Conservation (phyloP, 2,113 vertebrate genomes). For the Nannobrachium achirus region DNA sequence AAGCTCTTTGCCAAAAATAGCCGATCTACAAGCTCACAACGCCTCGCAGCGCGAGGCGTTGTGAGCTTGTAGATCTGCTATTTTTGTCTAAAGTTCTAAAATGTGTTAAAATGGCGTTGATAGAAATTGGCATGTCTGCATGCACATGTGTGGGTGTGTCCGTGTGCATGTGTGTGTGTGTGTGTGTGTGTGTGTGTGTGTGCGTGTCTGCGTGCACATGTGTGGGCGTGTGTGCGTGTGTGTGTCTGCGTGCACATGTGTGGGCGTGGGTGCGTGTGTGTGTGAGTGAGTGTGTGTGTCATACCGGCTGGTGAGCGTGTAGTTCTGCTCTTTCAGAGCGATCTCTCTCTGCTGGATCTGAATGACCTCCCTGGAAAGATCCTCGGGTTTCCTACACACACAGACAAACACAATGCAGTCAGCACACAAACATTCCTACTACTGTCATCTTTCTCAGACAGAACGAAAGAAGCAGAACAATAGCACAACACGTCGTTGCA, state of each 20-base stretch:
- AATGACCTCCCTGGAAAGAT: conserved; percentile 91
- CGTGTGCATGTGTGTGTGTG: conserved; percentile 15
- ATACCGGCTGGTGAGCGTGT: conserved; percentile 86
- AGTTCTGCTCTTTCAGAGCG: conserved; percentile 89
- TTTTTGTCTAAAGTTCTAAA: not conserved
- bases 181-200: conserved; percentile 25
- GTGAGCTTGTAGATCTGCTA: no score
- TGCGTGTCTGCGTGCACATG: no score
- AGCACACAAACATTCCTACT: conserved; percentile 24
- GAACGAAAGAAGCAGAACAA: conserved; percentile 17
- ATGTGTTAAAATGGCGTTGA: no score
- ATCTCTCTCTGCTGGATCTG: conserved; percentile 93
- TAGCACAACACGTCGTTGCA: no score
- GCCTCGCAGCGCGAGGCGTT: no score
- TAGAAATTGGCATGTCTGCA: no score
- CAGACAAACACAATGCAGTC: conserved; percentile 44
- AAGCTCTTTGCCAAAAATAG: no score
- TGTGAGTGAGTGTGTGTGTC: conserved; percentile 20
- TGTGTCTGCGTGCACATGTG: no score
- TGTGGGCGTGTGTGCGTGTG: not conserved
- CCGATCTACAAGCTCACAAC: no score
- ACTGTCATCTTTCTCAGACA: no score
- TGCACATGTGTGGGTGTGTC: not conserved
- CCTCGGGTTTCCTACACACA: conserved; percentile 88
- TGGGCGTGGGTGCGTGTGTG: no score